Base-by-base conservation (phyloP, 2,888 invertebrate species). In the Tachystola acroxantha region DNA sequence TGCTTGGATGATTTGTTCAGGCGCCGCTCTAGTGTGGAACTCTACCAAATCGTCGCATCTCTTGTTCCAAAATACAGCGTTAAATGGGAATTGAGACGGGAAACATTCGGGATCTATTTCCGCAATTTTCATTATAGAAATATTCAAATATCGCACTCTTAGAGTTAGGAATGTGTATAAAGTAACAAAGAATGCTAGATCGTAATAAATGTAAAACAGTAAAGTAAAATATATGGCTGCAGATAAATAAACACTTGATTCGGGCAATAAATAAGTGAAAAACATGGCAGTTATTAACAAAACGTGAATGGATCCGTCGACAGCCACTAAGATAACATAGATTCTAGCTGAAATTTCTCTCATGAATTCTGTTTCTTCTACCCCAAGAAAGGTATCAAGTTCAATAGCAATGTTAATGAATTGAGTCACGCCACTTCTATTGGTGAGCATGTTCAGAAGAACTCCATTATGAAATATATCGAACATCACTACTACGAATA, bases 301-400 rank as follows among this genome's bases (percentile, higher is more conserved):
- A 1, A 66, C 51, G 26, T 62, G 42, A 20, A 57, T 63, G 1
- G 54, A 20, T 2, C 36, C 40, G 7, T 66, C 40, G 0, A 49
- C 20, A 4, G 45, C 1, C 3, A 44, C 35, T n/a, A 57, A 13
- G 10, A 39, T 16, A 11, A 40, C 16, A 10, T 48, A 68, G 0
- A 49, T 40, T 14, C 42, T 59, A 0, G 51, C 38, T 1, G 51
- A 48, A 2, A 61, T 43, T 3, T 59, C 42, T 48, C 81, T 64
- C 66, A 82, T 65, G 30, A 74, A 75, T 28, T 52, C 56, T 0
- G 80, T 78, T 41, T 77, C 65, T n/a, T 63, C 42, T 1, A 53
- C 45, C 7, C 77, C 78, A 0, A 82, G 46, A 22, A 68, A 53
- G 5, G 43, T 27, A 40, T 82, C 82, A 0, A 78, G 63, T 25